Evolutionary conservation across 92 coral and sea anemone species (phyloP).

Genomic region (Phenganax subtilis): DNA sequence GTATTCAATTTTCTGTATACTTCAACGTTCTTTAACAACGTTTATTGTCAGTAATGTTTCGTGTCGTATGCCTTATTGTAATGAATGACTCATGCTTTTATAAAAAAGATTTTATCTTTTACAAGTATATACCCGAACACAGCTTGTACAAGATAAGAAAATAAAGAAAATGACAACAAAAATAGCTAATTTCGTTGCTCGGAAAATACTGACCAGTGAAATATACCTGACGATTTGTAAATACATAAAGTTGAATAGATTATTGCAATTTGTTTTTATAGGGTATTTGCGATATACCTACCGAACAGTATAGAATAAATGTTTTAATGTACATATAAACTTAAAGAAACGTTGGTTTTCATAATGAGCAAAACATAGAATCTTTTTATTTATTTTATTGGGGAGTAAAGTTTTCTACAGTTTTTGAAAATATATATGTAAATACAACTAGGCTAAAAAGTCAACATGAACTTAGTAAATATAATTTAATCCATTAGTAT

Average conservation of each 20-base stretch:
- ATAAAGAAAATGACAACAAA: neutral
- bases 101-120: constrained; percentile 18
- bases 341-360: too few relatives aligned
- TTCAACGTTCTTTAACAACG: too few relatives aligned
- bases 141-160: neutral
- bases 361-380: neutral
- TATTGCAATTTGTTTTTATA: too few relatives aligned
- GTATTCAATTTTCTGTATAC: too few relatives aligned
- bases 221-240: too few relatives aligned
- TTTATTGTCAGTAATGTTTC: too few relatives aligned
- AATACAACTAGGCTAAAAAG: neutral
- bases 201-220: too few relatives aligned
- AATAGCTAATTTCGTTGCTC: neutral
- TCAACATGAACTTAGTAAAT: neutral
- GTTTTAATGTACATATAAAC: too few relatives aligned
- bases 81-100: constrained; percentile 10
- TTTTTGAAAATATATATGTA: neutral
- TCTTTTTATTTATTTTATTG: neutral
- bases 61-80: neutral
- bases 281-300: too few relatives aligned
- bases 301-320: too few relatives aligned
- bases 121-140: too few relatives aligned
- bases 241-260: too few relatives aligned
- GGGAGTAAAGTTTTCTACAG: neutral
- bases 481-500: neutral